Percentiles rank a stretch among this genome's conserved stretches.
Conservation (phyloP, 2,113 vertebrate genomes). For the Crypturellus undulatus region DNA sequence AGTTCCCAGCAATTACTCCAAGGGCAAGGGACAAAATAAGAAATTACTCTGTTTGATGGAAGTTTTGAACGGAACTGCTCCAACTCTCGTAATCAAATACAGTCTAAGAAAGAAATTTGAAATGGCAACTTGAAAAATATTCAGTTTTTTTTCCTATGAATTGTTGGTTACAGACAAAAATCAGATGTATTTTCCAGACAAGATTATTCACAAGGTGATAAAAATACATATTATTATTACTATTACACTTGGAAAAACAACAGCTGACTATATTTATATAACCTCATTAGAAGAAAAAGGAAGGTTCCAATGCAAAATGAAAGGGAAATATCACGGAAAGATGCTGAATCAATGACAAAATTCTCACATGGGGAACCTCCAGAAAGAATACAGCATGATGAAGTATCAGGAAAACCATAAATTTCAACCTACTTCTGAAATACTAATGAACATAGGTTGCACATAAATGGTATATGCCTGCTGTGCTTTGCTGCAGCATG, state of each 20-base stretch:
- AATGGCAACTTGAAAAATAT: not conserved
- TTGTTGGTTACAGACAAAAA: not conserved
- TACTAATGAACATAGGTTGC: not conserved
- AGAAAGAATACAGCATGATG: not conserved
- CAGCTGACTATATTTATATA: not conserved
- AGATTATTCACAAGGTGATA: not conserved
- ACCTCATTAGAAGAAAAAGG: not conserved
- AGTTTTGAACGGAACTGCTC: not conserved
- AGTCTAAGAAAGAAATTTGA: not conserved
- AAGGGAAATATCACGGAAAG: not conserved
- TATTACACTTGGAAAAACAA: not conserved
- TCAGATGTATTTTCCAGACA: not conserved
- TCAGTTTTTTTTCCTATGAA: not conserved
- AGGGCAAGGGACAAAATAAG: not conserved
- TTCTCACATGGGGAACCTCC: not conserved
- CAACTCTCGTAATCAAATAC: not conserved
- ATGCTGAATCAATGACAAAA: not conserved
- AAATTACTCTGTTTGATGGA: not conserved
- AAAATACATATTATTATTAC: not conserved
- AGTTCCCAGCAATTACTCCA: not conserved
- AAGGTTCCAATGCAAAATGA: not conserved
- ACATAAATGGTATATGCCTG: not conserved
- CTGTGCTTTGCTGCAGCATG: not conserved
- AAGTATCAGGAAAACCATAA: not conserved
- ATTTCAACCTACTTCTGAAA: not conserved